Evolutionary conservation across 2,888 invertebrate genomes (phyloP).

Genomic region (Eudasyphora cyanicolor): DNA sequence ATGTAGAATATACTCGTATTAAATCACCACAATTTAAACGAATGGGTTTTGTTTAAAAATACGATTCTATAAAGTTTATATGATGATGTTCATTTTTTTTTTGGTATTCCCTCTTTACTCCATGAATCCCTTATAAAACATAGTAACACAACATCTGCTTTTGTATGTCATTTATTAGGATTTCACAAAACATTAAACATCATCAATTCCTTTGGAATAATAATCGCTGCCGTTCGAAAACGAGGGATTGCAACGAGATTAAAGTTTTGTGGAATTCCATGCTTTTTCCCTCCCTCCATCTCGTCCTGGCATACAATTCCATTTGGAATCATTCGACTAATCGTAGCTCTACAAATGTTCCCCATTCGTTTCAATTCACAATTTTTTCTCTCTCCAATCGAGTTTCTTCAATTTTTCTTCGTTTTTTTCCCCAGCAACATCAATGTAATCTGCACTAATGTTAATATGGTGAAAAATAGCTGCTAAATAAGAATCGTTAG

Average conservation of each 20-base stretch:
- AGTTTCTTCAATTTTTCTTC: background rate
- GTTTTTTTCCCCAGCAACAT: background rate
- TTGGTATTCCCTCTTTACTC: too few species aligned
- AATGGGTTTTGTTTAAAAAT: too few species aligned
- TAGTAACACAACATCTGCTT: background rate
- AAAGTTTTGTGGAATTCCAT: background rate
- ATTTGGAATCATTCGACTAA: background rate
- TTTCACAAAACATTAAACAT: background rate
- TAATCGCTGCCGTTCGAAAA: background rate
- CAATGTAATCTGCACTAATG: background rate
- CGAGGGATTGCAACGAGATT: background rate
- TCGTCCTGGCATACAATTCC: background rate
- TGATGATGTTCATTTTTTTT: too few species aligned
- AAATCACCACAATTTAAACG: too few species aligned
- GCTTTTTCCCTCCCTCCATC: background rate
- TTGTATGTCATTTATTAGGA: background rate
- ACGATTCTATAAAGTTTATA: too few species aligned
- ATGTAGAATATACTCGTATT: too few species aligned
- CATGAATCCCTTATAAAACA: too few species aligned
- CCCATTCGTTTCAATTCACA: background rate
- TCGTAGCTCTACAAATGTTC: slow-evolving; percentile 5
- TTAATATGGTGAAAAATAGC: slow-evolving; percentile 32
- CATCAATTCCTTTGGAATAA: background rate
- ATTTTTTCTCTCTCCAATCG: background rate
- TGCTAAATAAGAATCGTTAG: slow-evolving; percentile 20